Evolutionary conservation across 2,888 invertebrate species (phyloP).

Genomic region (Cartodere bifasciata): DNA sequence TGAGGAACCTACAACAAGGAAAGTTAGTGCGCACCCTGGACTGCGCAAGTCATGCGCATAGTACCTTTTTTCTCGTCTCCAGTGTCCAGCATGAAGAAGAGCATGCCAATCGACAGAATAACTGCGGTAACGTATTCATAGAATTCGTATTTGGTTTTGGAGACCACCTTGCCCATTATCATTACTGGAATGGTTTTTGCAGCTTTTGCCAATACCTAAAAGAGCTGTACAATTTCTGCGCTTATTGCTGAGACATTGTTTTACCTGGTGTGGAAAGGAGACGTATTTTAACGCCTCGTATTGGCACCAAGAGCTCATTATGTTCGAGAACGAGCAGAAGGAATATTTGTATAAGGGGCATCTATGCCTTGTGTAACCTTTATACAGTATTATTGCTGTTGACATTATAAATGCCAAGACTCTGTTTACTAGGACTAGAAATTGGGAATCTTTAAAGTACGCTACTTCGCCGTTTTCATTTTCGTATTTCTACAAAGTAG

Average conservation of each 20-base stretch:
- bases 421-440: slow-evolving; percentile 91
- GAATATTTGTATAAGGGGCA: slow-evolving; percentile 91
- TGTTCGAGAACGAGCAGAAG: slow-evolving; percentile 92
- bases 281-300: slow-evolving; percentile 98
- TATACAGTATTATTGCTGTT: slow-evolving; percentile 45
- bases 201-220: slow-evolving; percentile 83
- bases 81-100: slow-evolving; percentile 78
- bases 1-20: slow-evolving; percentile 39
- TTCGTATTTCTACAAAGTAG: slow-evolving; percentile 38
- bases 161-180: slow-evolving; percentile 92
- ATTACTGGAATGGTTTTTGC: slow-evolving; percentile 97
- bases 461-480: slow-evolving; percentile 48
- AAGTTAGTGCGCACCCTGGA: no score
- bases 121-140: slow-evolving; percentile 88
- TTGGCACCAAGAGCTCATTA: slow-evolving; percentile 98
- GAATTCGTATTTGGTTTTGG: slow-evolving; percentile 71
- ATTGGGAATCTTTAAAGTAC: slow-evolving; percentile 87
- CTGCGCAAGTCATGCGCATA: slow-evolving; percentile 5
- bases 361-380: slow-evolving; percentile 54
- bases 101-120: slow-evolving; percentile 85
- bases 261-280: slow-evolving; percentile 92
- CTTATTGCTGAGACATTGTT: slow-evolving; percentile 2
- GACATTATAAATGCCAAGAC: slow-evolving; percentile 72
- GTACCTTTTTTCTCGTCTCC: slow-evolving; percentile 39
- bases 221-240: slow-evolving; percentile 6